Evolutionary conservation across 2,113 vertebrate genomes (phyloP), one percentile per base, ranked within the genome.

Genomic region (Zeus faber): DNA sequence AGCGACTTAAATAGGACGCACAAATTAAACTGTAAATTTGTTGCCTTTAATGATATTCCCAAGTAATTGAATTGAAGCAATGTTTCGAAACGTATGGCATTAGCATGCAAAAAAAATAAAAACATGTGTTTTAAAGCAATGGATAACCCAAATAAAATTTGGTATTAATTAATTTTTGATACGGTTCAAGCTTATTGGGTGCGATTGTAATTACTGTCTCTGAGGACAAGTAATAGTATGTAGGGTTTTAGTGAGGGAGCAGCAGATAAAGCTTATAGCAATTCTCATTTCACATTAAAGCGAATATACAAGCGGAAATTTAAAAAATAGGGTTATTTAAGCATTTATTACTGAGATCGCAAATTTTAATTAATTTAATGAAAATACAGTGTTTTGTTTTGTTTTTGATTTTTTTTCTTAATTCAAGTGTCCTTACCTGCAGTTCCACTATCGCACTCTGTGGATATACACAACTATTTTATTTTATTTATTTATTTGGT

Each of bases 11-110:
- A 86, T 80, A 82, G 74, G 82, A 80, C 75, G 66, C 78, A 84
- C 79, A 88, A 87, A 91, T 89, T 86, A 86, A 88, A 87, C 79
- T 76, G 83, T 77, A 85, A 82, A 89, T 88, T 76, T 87, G 79
- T 76, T 89, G 78, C 76, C 71, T 87, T 91, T 88, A 88, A 88
- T 88, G 81, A 89, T 85, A 84, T 84, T 85, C 75, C 64, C 58
- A 72, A 82, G 79, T 88, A 89, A 89, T 89, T 89, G 86, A 91
- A 87, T 85, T 82, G 85, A 83, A 82, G 78, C 72, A 79, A 80
- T 83, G 71, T 82, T 81, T 86, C 74, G 82, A 85, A 87, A 89
- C 81, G 81, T 82, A 76, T 76, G 54, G 72, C 72, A 86, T 86
- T 86, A 88, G 82, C 70, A 87, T 85, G 79, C 61, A 69, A 82